Evolutionary conservation across 64 coral and sea anemone genomes (phyloP), one percentile per base, ranked within the genome.

Genomic region (Actinia tenebrosa): DNA sequence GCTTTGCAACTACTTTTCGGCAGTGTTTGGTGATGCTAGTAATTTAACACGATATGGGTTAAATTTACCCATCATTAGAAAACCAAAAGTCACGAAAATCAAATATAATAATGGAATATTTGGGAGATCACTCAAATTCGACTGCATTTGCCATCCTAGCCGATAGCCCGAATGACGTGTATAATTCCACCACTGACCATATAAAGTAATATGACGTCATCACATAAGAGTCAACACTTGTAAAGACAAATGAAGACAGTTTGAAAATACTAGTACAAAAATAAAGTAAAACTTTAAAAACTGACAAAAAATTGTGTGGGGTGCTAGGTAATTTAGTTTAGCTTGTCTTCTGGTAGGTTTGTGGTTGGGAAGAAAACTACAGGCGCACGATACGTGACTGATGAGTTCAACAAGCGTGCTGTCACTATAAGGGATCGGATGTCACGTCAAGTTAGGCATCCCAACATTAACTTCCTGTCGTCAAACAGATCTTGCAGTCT

Each of bases 361-460:
- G 63, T 66, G 69, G 69, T 14, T 27, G 3, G 15, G 13, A 75
- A 42, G 30, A 14, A 66, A 66, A 23, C 63, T n/a, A 0, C 20
- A 19, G 5, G 5, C 19, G 19, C n/a, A 20, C 64, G 64, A 69
- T 43, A 75, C 69, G 69, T 75, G 69, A 75, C 69, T 42, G 0
- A 22, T 23, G 7, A 3, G 69, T 75, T 10, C 69, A 66, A n/a
- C 63, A 66, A 66, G 63, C n/a, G 63, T 66, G 63, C 69, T 75
- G 69, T 75, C 69, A 75, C 69, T 9, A n/a, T n/a, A 71, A 75
- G 26, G 69, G 69, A 75, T 75, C 69, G 69, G 69, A 75, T 75
- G 69, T 75, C 69, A 75, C 69, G 69, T 75, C 69, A 75, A 42
- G n/a, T 75, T 30, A 5, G 69, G 69, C 37, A 75, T 75, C 69